Evolutionary conservation across 1,140 invertebrate species (phyloP).

Genomic region (Rhopalosiphum maidis): DNA sequence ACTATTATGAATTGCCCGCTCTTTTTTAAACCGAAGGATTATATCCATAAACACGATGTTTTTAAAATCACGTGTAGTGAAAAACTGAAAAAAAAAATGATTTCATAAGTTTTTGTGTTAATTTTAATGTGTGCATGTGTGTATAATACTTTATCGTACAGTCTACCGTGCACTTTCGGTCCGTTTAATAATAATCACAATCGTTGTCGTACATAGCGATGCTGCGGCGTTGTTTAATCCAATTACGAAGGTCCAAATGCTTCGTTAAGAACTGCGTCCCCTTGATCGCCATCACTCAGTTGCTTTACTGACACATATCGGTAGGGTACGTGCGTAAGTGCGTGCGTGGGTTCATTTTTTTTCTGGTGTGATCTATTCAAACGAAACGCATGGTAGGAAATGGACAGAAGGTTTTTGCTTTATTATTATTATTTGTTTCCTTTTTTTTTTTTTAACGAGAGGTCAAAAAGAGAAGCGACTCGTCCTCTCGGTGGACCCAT

Average conservation of each 20-base stretch:
- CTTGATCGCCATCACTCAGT: too few species aligned
- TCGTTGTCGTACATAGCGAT: background rate
- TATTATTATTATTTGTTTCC: background rate
- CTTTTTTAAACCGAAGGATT: background rate
- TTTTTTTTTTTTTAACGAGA: background rate
- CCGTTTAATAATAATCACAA: conserved; percentile 6
- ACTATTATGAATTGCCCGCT: background rate
- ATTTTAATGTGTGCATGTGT: background rate
- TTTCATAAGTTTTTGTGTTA: background rate
- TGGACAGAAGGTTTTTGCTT: background rate
- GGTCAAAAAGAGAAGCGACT: background rate
- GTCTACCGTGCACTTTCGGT: background rate
- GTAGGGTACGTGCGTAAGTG: background rate
- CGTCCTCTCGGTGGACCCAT: background rate
- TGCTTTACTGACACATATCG: background rate
- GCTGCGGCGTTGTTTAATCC: background rate
- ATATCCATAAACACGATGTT: background rate
- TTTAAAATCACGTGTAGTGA: background rate
- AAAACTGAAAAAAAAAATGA: background rate
- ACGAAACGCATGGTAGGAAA: background rate
- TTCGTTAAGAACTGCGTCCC: conserved; percentile 11
- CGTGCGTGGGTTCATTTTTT: background rate
- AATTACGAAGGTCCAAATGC: background rate
- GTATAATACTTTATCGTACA: background rate
- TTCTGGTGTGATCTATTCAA: background rate